A percentile compares a stretch with the other conserved stretches of the same genome.
These are phyloP conservation scores for Acanthornis magna DNA, from an alignment of 2,797 vertebrate species.

Conservation along the genomic window DNA sequence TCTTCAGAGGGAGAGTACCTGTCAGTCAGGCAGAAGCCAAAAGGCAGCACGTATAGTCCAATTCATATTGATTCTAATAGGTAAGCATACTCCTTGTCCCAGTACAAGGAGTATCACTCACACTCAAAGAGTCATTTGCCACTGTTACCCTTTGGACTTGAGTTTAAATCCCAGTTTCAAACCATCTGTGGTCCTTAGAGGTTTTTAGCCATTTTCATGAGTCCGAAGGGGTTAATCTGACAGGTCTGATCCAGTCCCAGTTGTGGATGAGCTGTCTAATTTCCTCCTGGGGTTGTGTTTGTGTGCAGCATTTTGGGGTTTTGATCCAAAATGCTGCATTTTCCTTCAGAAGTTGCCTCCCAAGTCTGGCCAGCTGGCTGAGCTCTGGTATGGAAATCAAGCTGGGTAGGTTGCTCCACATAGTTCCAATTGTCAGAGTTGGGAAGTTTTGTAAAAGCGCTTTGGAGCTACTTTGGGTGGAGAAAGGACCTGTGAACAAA, in stretches of 20 bases:
- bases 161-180: background rate
- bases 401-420: background rate
- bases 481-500: background rate
- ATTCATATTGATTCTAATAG: background rate
- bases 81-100: background rate
- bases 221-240: background rate
- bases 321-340: background rate
- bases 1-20: background rate
- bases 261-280: background rate
- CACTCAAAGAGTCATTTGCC: background rate
- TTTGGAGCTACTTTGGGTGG: background rate
- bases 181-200: background rate
- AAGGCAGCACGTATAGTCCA: background rate
- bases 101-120: background rate
- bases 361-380: background rate
- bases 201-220: background rate
- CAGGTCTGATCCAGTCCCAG: background rate
- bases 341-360: background rate
- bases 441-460: background rate
- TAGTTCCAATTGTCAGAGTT: background rate
- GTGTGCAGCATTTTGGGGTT: background rate
- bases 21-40: background rate
- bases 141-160: background rate
- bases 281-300: background rate
- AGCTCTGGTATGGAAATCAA: background rate